phyloP scores from a whole-genome alignment of 2,113 vertebrate species.

The Maccullochella peelii region DNA sequence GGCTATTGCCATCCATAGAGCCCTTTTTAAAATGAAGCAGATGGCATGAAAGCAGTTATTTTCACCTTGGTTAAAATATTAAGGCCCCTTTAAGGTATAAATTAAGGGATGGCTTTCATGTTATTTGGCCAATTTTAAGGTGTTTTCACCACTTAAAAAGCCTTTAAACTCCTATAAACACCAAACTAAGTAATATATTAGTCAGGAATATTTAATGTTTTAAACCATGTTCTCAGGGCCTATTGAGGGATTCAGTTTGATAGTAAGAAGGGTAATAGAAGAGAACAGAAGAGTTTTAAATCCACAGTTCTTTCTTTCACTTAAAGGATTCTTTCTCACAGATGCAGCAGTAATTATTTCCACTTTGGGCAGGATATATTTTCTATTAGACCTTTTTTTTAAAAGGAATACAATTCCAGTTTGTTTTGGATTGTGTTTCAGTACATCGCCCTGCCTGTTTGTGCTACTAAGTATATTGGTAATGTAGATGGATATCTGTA shows the following conservation, averaged over 20 bases:
- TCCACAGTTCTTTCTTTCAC: background rate
- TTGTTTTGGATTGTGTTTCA: background rate
- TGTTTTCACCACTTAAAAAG: background rate
- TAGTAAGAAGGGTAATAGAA: background rate
- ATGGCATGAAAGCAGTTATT: background rate
- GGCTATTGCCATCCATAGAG: background rate
- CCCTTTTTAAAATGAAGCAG: background rate
- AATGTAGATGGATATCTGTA: constrained; percentile 12
- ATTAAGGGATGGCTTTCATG: background rate
- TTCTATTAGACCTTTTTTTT: background rate
- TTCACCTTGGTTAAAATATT: background rate
- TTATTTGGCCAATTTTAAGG: background rate
- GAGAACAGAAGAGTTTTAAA: background rate
- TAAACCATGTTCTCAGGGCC: background rate
- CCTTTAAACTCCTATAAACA: background rate
- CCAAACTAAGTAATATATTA: background rate
- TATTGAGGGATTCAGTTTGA: background rate
- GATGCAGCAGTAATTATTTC: background rate
- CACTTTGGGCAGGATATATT: background rate
- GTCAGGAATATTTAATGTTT: background rate
- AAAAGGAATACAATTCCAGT: background rate
- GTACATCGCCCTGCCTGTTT: background rate
- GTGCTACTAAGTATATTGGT: background rate
- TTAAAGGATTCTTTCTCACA: background rate
- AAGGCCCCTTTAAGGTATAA: background rate